Conservation (phyloP, 2,797 vertebrate genomes). For the Ctenopoma multispine region DNA sequence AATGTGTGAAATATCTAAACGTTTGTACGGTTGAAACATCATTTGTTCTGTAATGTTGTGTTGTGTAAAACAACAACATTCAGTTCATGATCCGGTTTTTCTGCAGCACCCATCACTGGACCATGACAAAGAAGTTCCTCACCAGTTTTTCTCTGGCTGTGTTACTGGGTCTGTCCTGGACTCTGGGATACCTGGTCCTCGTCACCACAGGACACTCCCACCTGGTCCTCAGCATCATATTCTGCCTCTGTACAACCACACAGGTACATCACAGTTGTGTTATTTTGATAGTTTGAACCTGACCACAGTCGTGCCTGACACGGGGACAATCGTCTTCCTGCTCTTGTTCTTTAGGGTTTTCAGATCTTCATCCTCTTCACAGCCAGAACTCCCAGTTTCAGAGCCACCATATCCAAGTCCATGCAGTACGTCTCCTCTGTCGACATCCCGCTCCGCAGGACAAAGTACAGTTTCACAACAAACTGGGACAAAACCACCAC, state of each 20-base stretch:
- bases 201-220: conserved; percentile 25
- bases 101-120: conserved; percentile 68
- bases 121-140: conserved; percentile 69
- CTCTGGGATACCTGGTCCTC: conserved; percentile 78
- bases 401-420: fast-evolving
- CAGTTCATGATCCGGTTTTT: background rate
- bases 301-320: too few species aligned
- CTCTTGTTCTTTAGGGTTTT: conserved; percentile 64
- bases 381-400: conserved; percentile 49
- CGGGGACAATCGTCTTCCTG: background rate
- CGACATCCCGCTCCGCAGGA: background rate
- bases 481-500: fast-evolving
- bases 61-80: background rate
- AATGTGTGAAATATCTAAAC: too few species aligned
- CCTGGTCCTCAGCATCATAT: conserved; percentile 74
- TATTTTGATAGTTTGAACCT: too few species aligned
- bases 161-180: conserved; percentile 82
- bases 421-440: fast-evolving
- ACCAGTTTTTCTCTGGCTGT: conserved; percentile 71
- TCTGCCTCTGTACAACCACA: conserved; percentile 82
- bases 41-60: too few species aligned
- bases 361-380: conserved; percentile 79
- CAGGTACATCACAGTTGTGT: conserved; percentile 67
- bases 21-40: too few species aligned
- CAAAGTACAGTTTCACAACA: conserved; percentile 24